Conservation (phyloP, 2,113 vertebrate genomes). For the Etheostoma spectabile region DNA sequence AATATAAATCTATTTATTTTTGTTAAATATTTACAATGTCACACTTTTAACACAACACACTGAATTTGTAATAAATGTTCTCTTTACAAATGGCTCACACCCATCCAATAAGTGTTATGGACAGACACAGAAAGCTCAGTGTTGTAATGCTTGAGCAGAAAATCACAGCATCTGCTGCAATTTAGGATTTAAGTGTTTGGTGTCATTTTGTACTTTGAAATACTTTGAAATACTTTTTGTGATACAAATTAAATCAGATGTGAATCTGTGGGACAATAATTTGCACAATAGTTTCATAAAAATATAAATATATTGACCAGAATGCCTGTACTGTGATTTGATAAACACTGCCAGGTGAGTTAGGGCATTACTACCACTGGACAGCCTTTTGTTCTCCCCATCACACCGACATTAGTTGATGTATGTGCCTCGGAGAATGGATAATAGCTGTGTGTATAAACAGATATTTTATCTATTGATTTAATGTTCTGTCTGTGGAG, state of each 20-base stretch:
- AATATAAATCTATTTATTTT: slow-evolving; percentile 30
- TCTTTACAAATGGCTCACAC: not conserved
- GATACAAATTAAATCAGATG: not conserved
- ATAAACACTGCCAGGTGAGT: slow-evolving; percentile 27
- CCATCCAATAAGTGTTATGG: not conserved
- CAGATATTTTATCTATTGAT: slow-evolving; percentile 60
- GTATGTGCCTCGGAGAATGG: slow-evolving; percentile 11
- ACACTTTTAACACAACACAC: not conserved
- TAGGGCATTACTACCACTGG: not conserved
- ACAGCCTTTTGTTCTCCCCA: slow-evolving; percentile 15
- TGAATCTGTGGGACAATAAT: slow-evolving; percentile 2
- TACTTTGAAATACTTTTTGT: not conserved
- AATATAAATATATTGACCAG: not conserved
- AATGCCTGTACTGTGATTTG: not conserved
- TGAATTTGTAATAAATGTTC: not conserved
- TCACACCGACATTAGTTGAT: slow-evolving; percentile 5
- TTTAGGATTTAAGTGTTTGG: not conserved
- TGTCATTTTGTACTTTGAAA: not conserved
- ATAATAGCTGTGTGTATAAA: slow-evolving; percentile 40
- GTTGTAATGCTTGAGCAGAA: not conserved
- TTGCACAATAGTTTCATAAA: not conserved
- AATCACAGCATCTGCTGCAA: slow-evolving; percentile 9
- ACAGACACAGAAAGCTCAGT: slow-evolving; percentile 18
- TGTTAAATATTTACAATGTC: not conserved
- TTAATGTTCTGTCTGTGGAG: slow-evolving; percentile 42